Evolutionary conservation across 92 coral and sea anemone genomes (phyloP).

Genomic region (Phymanthus crucifer): DNA sequence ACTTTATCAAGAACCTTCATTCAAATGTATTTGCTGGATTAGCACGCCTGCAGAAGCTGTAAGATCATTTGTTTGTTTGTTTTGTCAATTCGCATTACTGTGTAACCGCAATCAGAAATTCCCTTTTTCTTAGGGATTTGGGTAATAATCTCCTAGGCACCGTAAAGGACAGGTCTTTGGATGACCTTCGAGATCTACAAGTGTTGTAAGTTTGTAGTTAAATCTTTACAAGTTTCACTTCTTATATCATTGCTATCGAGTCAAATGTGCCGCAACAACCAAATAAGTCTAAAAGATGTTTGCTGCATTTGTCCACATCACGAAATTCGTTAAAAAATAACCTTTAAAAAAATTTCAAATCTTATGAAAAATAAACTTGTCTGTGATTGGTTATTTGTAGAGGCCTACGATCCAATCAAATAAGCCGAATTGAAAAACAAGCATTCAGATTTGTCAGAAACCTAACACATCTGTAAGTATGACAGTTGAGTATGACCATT

Average conservation of each 20-base stretch:
- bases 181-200: neutral
- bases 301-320: too few species aligned
- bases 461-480: neutral
- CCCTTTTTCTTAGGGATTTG: neutral
- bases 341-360: neutral
- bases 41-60: neutral
- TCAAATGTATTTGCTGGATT: neutral
- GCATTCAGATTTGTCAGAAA: neutral
- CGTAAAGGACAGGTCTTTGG: neutral
- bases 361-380: too few species aligned
- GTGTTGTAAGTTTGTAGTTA: neutral
- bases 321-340: too few species aligned
- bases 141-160: neutral
- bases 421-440: neutral
- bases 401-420: conserved; percentile 1
- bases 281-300: too few species aligned
- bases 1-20: neutral
- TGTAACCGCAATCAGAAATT: too few species aligned
- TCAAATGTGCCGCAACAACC: too few species aligned
- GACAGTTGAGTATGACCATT: neutral
- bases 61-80: neutral
- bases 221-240: neutral
- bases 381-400: neutral
- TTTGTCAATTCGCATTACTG: too few species aligned
- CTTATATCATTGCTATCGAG: neutral